These are phyloP conservation scores for Caenorhabditis tropicalis DNA, from an alignment of 1,140 invertebrate genomes.

Conservation along the genomic window DNA sequence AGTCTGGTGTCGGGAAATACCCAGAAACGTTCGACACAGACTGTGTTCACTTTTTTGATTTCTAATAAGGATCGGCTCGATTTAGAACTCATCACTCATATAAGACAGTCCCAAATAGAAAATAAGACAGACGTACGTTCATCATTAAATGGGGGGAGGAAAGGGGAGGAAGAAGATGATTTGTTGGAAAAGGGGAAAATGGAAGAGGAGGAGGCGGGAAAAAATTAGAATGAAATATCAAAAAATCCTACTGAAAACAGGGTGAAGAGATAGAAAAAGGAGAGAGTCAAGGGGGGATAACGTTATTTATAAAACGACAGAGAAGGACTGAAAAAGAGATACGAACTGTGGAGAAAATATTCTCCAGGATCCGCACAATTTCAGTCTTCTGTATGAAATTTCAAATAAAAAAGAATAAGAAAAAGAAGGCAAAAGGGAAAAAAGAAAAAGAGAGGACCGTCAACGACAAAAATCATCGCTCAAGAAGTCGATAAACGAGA, in stretches of 20 bases:
- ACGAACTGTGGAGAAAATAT: neutral
- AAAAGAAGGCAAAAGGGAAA: too few species aligned
- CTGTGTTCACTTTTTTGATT: neutral
- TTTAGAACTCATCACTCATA: too few species aligned
- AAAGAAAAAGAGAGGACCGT: too few species aligned
- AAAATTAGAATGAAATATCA: neutral
- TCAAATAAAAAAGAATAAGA: too few species aligned
- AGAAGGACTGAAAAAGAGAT: neutral
- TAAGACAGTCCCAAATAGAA: neutral
- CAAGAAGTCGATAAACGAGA: too few species aligned
- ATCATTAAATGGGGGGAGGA: neutral
- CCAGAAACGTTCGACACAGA: neutral
- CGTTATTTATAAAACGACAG: slow-evolving; percentile 16
- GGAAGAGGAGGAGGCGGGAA: neutral
- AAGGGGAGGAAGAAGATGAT: neutral
- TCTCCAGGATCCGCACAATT: too few species aligned
- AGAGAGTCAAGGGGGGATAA: neutral
- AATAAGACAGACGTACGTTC: neutral
- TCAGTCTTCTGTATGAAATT: too few species aligned
- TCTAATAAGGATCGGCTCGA: too few species aligned
- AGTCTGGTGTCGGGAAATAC: neutral
- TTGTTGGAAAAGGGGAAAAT: neutral
- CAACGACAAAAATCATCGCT: too few species aligned
- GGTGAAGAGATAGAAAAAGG: neutral
- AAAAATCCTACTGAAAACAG: slow-evolving; percentile 25